These are phyloP conservation scores for Periophthalmus magnuspinnatus DNA, from an alignment of 2,797 vertebrate genomes.

Conservation along the genomic window DNA sequence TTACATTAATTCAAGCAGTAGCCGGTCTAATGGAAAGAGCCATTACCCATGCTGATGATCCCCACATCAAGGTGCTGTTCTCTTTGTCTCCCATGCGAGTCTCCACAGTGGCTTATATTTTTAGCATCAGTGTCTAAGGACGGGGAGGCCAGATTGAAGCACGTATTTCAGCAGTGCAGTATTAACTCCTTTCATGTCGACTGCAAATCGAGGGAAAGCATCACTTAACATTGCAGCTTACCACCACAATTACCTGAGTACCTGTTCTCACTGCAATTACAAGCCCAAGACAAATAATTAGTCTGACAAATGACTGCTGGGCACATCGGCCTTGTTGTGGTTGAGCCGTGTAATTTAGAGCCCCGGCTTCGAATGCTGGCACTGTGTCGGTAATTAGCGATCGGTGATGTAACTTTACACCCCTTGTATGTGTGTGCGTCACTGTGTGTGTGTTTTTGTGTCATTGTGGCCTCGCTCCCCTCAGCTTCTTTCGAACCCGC, in stretches of 20 bases:
- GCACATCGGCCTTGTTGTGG: constrained; percentile 79
- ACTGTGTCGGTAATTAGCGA: constrained; percentile 76
- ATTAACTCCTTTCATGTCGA: constrained; percentile 67
- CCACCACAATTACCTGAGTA: constrained; percentile 80
- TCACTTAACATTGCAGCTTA: constrained; percentile 77
- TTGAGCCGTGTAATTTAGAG: constrained; percentile 82
- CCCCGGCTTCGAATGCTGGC: constrained; percentile 66
- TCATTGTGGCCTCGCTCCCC: constrained; percentile 57
- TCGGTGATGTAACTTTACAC: constrained; percentile 74
- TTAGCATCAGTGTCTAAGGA: constrained; percentile 55
- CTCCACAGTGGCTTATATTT: constrained; percentile 56
- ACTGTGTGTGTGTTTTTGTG: constrained; percentile 19
- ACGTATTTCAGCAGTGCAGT: constrained; percentile 54
- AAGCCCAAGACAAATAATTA: constrained; percentile 83
- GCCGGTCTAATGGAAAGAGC: constrained; percentile 49
- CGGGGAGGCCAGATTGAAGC: constrained; percentile 55
- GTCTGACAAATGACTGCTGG: constrained; percentile 82
- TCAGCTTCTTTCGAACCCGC: constrained; percentile 54
- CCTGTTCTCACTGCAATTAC: constrained; percentile 80
- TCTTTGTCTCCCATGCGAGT: constrained; percentile 38
- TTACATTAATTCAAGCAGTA: constrained; percentile 59
- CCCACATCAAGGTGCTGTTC: constrained; percentile 60
- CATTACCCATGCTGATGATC: constrained; percentile 57
- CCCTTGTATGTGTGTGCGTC: constrained; percentile 47
- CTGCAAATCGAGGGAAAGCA: constrained; percentile 71